Evolutionary conservation across 2,888 invertebrate species (phyloP).

Genomic region (Campoplex capitator): DNA sequence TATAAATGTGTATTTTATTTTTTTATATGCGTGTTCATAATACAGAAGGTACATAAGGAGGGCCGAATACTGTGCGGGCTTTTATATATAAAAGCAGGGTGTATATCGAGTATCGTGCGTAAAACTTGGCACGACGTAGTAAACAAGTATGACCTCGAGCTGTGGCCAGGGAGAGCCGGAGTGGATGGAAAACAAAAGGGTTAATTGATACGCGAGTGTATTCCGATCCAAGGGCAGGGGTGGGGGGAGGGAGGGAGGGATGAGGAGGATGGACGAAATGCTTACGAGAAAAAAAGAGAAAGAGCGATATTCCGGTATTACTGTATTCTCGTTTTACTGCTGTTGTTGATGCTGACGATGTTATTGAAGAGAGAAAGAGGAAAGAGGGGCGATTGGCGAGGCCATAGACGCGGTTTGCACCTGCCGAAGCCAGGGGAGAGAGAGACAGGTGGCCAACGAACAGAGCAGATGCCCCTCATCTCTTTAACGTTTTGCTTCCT

Average conservation of each 20-base stretch:
- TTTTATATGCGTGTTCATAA: background rate
- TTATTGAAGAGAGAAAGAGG: constrained; percentile 5
- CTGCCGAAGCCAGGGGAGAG: constrained; percentile 74
- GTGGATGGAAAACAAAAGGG: constrained; percentile 76
- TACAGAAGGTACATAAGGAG: background rate
- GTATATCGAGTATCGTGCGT: constrained; percentile 70
- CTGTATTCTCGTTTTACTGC: constrained; percentile 46
- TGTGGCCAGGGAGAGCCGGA: constrained; percentile 32
- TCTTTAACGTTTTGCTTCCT: constrained; percentile 36
- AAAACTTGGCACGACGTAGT: constrained; percentile 74
- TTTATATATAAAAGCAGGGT: constrained; percentile 42
- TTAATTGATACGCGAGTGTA: constrained; percentile 77
- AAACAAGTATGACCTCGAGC: constrained; percentile 78
- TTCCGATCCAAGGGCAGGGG: background rate
- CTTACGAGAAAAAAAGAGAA: background rate
- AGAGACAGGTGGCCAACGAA: constrained; percentile 79
- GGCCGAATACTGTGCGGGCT: constrained; percentile 51
- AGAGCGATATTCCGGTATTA: constrained; percentile 38
- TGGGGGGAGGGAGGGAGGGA: background rate
- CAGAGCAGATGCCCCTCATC: constrained; percentile 75
- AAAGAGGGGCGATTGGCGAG: constrained; percentile 58
- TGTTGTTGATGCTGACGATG: constrained; percentile 49
- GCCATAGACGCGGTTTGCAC: constrained; percentile 77
- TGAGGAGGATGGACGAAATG: background rate
- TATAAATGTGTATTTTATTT: background rate